phyloP scores from a whole-genome alignment of 2,797 vertebrate species.

The Carapus acus region DNA sequence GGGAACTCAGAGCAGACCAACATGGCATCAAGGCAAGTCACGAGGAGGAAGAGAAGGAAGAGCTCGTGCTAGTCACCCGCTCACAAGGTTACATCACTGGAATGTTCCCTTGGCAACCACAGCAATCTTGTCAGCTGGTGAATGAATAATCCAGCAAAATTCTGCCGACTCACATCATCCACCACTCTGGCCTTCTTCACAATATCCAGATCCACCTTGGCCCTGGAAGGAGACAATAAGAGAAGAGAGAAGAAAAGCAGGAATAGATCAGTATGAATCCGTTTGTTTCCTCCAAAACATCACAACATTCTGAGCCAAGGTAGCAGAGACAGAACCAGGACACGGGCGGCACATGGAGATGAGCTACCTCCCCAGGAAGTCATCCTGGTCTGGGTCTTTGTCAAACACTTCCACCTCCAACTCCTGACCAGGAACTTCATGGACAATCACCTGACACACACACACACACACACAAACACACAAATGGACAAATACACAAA shows the following conservation, averaged over 20 bases:
- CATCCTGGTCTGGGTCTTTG: conserved; percentile 95
- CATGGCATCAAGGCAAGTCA: too few relatives aligned
- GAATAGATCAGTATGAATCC: too few relatives aligned
- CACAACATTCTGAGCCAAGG: too few relatives aligned
- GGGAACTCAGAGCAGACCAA: conserved; percentile 25
- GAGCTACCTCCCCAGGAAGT: conserved; percentile 90
- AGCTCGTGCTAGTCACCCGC: conserved; percentile 37
- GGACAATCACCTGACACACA: conserved; percentile 84
- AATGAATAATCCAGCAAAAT: neutral
- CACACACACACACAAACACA: conserved; percentile 43
- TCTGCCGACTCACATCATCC: conserved; percentile 76
- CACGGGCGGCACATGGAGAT: conserved; percentile 1
- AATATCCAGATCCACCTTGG: conserved; percentile 86
- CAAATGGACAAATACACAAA: conserved; percentile 55
- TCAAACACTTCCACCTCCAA: conserved; percentile 92
- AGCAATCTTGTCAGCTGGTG: conserved; percentile 8
- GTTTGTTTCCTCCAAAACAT: too few relatives aligned
- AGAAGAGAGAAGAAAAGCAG: conserved; percentile 38
- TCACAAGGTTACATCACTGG: conserved; percentile 37
- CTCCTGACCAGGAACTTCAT: conserved; percentile 93
- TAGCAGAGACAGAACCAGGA: conserved; percentile 44
- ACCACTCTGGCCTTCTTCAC: conserved; percentile 80
- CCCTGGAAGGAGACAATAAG: conserved; percentile 63
- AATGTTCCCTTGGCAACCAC: conserved; percentile 9
- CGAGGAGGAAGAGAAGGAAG: conserved; percentile 42